Percentiles rank a stretch among this genome's conserved stretches.
Conservation (phyloP, 2,797 vertebrate species). For the Manis crassicaudata region DNA sequence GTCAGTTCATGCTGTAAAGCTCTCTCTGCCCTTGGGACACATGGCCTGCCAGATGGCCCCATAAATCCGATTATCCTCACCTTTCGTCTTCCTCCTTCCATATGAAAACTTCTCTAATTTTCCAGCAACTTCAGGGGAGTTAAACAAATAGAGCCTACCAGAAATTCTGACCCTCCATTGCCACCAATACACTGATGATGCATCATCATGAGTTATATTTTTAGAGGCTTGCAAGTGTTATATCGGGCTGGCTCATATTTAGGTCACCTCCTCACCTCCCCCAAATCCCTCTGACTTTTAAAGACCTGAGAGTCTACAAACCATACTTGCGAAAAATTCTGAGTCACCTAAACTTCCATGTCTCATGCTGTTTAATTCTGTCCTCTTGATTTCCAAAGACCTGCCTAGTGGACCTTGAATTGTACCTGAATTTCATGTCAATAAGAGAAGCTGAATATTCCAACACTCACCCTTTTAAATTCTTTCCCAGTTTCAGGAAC, state of each 20-base stretch:
- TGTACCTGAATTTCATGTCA: background rate
- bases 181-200: constrained; percentile 5
- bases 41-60: constrained; percentile 40
- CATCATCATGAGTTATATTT: constrained; percentile 47
- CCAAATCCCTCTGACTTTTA: background rate
- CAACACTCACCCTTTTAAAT: background rate
- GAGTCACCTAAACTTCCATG: background rate
- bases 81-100: constrained; percentile 4
- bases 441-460: background rate
- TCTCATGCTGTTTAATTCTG: background rate
- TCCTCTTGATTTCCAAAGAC: constrained; percentile 27
- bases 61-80: constrained; percentile 38
- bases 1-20: constrained; percentile 35
- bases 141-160: constrained; percentile 42
- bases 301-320: constrained; percentile 32
- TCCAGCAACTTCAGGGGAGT: constrained; percentile 49
- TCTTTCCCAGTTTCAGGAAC: background rate
- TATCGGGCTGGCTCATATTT: constrained; percentile 5
- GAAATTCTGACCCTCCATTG: constrained; percentile 27
- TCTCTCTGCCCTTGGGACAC: background rate
- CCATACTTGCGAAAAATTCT: constrained; percentile 28
- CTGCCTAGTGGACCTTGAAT: background rate
- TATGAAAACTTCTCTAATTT: constrained; percentile 35
- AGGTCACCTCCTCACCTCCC: constrained; percentile 8
- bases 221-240: constrained; percentile 56